Evolutionary conservation across 2,113 vertebrate genomes (phyloP).

Genomic region (Dasyurus viverrinus): DNA sequence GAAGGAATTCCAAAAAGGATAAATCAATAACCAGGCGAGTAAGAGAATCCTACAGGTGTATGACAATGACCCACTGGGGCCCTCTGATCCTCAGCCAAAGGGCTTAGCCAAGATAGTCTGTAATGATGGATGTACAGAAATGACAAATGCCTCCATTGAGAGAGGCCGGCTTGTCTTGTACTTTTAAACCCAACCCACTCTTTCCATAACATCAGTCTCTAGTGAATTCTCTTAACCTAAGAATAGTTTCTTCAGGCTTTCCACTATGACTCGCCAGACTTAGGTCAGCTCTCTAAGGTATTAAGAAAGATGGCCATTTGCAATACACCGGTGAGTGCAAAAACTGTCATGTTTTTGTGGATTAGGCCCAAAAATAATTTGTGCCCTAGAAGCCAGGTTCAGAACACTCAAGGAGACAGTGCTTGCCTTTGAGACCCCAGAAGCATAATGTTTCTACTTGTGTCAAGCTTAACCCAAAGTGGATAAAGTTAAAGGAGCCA

Average conservation of each 20-base stretch:
- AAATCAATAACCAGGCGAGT: slow-evolving; percentile 72
- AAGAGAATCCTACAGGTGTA: slow-evolving; percentile 67
- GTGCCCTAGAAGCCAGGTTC: background rate
- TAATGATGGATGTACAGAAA: slow-evolving; percentile 58
- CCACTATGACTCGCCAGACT: slow-evolving; percentile 13
- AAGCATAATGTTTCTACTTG: background rate
- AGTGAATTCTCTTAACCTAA: slow-evolving; percentile 12
- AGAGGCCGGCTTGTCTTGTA: background rate
- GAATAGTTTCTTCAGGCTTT: background rate
- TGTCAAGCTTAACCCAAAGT: background rate
- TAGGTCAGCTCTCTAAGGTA: slow-evolving; percentile 5
- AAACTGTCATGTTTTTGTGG: background rate
- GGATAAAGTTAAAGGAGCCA: background rate
- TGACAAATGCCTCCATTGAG: slow-evolving; percentile 31
- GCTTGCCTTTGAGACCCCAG: background rate
- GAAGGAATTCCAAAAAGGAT: slow-evolving; percentile 72
- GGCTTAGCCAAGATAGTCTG: slow-evolving; percentile 47
- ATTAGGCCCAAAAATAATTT: background rate
- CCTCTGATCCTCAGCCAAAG: slow-evolving; percentile 57
- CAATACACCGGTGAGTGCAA: background rate
- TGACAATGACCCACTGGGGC: slow-evolving; percentile 48
- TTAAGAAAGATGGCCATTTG: background rate
- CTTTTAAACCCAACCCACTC: slow-evolving; percentile 20
- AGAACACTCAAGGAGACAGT: background rate
- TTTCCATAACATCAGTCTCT: background rate